phyloP scores from a whole-genome alignment of 2,113 vertebrate genomes.

The Nothobranchius kuhntae region DNA sequence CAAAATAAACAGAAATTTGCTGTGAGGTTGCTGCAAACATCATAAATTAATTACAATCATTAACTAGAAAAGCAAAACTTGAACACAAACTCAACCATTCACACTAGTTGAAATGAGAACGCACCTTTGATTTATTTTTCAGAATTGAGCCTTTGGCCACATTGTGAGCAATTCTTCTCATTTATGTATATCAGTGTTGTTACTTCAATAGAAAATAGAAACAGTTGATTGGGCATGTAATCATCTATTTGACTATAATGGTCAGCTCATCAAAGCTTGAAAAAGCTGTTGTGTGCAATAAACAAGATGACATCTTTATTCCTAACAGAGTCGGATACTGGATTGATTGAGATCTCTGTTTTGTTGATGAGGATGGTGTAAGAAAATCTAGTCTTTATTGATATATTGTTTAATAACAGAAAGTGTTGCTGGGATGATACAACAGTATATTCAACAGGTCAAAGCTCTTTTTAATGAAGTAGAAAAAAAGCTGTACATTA shows the following conservation, averaged over 20 bases:
- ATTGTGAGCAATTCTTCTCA: neutral
- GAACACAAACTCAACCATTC: neutral
- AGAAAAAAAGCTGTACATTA: neutral
- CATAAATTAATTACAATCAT: neutral
- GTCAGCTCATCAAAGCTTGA: neutral
- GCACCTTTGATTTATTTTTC: neutral
- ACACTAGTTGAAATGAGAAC: neutral
- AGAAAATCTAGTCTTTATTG: neutral
- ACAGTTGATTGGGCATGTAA: neutral
- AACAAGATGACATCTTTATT: neutral
- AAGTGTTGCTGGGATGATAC: neutral
- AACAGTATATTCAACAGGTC: neutral
- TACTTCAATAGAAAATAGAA: neutral
- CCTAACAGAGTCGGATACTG: neutral
- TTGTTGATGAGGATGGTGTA: neutral
- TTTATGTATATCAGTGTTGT: neutral
- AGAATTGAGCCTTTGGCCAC: neutral
- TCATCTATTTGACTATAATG: neutral
- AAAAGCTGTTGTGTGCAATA: neutral
- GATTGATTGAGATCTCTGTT: neutral
- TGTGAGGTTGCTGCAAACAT: neutral
- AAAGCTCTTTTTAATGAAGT: neutral
- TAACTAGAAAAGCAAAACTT: neutral
- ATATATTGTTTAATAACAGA: neutral
- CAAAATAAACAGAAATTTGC: neutral